Conservation (phyloP, 2,113 vertebrate genomes). For the human (Homo sapiens) region DNA sequence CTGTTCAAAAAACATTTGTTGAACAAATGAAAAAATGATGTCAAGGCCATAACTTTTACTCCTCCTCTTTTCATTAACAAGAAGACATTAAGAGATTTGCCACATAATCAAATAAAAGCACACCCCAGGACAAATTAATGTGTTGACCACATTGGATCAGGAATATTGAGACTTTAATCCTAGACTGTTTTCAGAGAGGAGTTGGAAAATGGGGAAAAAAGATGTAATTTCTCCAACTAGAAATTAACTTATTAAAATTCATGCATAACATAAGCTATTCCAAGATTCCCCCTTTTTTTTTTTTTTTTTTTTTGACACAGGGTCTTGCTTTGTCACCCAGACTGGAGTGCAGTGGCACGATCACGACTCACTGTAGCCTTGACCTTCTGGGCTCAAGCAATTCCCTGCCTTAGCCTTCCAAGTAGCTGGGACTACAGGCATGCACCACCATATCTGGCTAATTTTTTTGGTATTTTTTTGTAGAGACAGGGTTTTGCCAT, state of each 20-base stretch:
- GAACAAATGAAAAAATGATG: neutral
- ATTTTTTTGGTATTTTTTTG: too few species aligned
- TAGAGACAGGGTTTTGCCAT: too few species aligned
- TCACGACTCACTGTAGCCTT: too few species aligned
- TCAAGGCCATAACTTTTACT: constrained; percentile 2
- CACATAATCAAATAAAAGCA: neutral
- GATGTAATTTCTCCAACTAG: neutral
- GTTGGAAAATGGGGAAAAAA: neutral
- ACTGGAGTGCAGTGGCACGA: too few species aligned
- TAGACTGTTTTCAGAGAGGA: neutral
- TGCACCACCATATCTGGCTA: too few species aligned
- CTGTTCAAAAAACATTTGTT: neutral
- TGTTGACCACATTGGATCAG: neutral
- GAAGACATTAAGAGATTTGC: neutral
- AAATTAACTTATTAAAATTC: neutral
- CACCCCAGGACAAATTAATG: neutral
- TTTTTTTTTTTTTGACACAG: too few species aligned
- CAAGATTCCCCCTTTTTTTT: too few species aligned
- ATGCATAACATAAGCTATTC: neutral
- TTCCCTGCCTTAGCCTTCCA: too few species aligned
- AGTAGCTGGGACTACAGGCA: too few species aligned
- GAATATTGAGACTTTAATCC: neutral
- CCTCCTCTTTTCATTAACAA: neutral
- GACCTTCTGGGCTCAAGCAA: too few species aligned
- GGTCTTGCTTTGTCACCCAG: too few species aligned